Conservation (phyloP, 1,140 invertebrate species). For the Macrobrachium nipponense region DNA sequence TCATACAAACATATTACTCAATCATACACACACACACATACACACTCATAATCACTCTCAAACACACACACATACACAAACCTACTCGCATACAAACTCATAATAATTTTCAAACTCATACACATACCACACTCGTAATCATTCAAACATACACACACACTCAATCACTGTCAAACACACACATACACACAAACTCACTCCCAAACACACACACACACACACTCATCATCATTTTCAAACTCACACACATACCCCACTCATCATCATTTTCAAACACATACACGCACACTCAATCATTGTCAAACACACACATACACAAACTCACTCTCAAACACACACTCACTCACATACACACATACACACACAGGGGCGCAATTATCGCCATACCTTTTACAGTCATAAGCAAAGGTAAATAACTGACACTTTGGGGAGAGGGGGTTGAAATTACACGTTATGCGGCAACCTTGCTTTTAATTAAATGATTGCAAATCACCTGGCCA, state of each 20-base stretch:
- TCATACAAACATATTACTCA: not conserved
- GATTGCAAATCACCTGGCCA: too few relatives aligned
- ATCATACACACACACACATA: not conserved
- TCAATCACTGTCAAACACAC: not conserved
- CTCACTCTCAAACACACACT: too few relatives aligned
- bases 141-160: not conserved
- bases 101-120: not conserved
- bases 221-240: too few relatives aligned
- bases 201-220: not conserved
- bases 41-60: not conserved
- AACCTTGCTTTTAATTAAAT: too few relatives aligned
- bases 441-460: too few relatives aligned
- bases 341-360: not conserved
- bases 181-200: not conserved
- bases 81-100: not conserved
- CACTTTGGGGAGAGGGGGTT: too few relatives aligned
- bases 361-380: not conserved
- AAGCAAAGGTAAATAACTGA: too few relatives aligned
- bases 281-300: too few relatives aligned
- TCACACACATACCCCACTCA: too few relatives aligned
- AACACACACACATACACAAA: not conserved
- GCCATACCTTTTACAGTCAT: too few relatives aligned
- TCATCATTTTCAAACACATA: too few relatives aligned
- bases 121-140: not conserved
- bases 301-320: too few relatives aligned